Conservation (phyloP, 1,140 invertebrate species). For the Caerostris darwini region DNA sequence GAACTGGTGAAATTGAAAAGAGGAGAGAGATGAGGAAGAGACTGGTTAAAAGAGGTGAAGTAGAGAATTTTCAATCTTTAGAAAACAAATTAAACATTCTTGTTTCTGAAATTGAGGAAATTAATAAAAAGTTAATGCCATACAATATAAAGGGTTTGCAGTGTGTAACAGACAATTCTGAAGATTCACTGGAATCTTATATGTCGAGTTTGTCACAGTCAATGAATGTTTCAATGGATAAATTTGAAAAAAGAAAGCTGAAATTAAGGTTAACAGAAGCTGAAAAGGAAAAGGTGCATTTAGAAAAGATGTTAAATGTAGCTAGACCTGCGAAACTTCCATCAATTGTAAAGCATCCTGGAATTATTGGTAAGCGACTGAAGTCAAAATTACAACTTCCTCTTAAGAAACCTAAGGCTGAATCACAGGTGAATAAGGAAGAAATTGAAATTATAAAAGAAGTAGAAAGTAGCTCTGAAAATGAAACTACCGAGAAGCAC, state of each 20-base stretch:
- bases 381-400: conserved; percentile 39
- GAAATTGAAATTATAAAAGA: conserved; percentile 64
- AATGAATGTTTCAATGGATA: conserved; percentile 81
- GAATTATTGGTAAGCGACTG: conserved; percentile 57
- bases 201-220: conserved; percentile 83
- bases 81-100: conserved; percentile 87
- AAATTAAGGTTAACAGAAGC: conserved; percentile 87
- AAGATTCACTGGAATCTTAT: conserved; percentile 82
- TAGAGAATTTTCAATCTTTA: conserved; percentile 91
- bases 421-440: neutral
- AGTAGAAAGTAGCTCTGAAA: conserved; percentile 56
- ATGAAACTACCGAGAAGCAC: neutral
- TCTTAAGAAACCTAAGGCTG: neutral
- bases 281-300: conserved; percentile 86
- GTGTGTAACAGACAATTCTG: conserved; percentile 80
- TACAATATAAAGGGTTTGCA: conserved; percentile 27
- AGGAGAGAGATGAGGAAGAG: conserved; percentile 92
- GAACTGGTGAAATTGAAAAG: conserved; percentile 95
- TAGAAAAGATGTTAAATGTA: conserved; percentile 89
- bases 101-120: conserved; percentile 84
- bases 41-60: conserved; percentile 84
- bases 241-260: conserved; percentile 72
- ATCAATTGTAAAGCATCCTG: conserved; percentile 67
- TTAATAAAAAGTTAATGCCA: conserved; percentile 84
- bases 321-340: conserved; percentile 89